Conservation (phyloP, 2,888 invertebrate species). For the Sceliomorpha sp. region DNA sequence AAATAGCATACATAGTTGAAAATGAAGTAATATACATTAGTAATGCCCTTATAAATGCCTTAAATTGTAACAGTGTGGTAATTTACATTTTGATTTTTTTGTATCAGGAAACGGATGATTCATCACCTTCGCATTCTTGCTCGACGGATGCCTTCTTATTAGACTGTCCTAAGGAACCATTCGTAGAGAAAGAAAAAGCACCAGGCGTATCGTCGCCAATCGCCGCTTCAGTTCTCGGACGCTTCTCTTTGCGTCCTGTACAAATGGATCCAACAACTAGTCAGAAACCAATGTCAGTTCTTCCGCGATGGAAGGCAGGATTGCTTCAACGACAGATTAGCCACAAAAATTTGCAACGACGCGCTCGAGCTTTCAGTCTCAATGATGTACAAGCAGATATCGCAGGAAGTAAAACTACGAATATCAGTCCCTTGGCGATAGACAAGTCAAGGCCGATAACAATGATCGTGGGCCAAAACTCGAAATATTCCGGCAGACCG, state of each 20-base stretch:
- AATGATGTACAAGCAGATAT: constrained; percentile 72
- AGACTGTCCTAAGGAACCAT: constrained; percentile 70
- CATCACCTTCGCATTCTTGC: constrained; percentile 56
- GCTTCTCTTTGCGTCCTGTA: constrained; percentile 70
- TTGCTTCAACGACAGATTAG: constrained; percentile 75
- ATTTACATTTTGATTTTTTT: constrained; percentile 9
- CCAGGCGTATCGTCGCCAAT: constrained; percentile 71
- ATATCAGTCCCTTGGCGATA: constrained; percentile 68
- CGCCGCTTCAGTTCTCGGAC: constrained; percentile 43
- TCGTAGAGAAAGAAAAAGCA: constrained; percentile 69
- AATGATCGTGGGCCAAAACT: constrained; percentile 42
- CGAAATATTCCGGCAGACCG: constrained; percentile 20
- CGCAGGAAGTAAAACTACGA: constrained; percentile 25
- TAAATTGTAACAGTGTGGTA: too few relatives aligned
- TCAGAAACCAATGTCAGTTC: constrained; percentile 32
- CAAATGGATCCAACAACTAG: constrained; percentile 58
- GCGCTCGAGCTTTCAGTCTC: constrained; percentile 74
- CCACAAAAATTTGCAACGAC: constrained; percentile 69
- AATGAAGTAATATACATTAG: too few relatives aligned
- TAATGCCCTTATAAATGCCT: too few relatives aligned
- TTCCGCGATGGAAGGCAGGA: constrained; percentile 76
- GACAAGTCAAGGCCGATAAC: constrained; percentile 59
- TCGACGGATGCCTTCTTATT: constrained; percentile 64
- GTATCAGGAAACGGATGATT: constrained; percentile 49
- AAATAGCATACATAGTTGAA: too few relatives aligned